Evolutionary conservation across 2,113 vertebrate genomes (phyloP).

Genomic region (Hoplias malabaricus): DNA sequence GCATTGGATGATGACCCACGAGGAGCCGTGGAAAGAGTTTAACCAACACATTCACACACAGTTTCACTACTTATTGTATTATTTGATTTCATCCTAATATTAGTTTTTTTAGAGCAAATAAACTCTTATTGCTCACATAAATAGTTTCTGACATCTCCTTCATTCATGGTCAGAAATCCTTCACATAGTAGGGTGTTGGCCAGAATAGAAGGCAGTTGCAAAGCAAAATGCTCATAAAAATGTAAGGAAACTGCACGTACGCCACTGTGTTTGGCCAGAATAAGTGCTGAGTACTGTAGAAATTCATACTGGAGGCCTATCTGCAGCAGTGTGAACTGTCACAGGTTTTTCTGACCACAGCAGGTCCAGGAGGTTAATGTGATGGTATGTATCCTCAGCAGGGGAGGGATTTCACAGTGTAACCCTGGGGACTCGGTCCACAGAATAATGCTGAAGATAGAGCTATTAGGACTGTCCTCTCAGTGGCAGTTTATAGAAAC

Average conservation of each 20-base stretch:
- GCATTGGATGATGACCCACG: too few relatives aligned
- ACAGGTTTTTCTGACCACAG: conserved; percentile 60
- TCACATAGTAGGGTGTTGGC: too few relatives aligned
- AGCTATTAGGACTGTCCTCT: conserved; percentile 27
- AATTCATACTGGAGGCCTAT: conserved; percentile 8
- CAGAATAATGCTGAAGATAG: conserved; percentile 34
- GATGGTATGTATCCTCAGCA: conserved; percentile 78
- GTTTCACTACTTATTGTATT: too few relatives aligned
- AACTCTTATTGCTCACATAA: too few relatives aligned
- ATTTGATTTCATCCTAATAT: too few relatives aligned
- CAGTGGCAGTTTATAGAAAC: conserved; percentile 36
- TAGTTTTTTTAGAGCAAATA: too few relatives aligned
- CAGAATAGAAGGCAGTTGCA: too few relatives aligned
- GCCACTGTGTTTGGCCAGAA: not conserved
- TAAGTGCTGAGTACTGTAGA: conserved; percentile 30
- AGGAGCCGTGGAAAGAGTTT: too few relatives aligned
- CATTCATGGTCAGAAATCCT: too few relatives aligned
- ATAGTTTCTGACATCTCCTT: too few relatives aligned
- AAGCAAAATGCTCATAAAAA: not conserved
- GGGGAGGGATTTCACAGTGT: conserved; percentile 73
- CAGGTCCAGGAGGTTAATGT: conserved; percentile 76
- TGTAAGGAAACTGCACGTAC: not conserved
- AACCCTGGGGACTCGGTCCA: conserved; percentile 63
- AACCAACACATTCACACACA: too few relatives aligned
- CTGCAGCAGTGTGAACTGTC: conserved; percentile 26